Evolutionary conservation across 2,888 invertebrate species (phyloP).

Genomic region (Metallyticus violacea): DNA sequence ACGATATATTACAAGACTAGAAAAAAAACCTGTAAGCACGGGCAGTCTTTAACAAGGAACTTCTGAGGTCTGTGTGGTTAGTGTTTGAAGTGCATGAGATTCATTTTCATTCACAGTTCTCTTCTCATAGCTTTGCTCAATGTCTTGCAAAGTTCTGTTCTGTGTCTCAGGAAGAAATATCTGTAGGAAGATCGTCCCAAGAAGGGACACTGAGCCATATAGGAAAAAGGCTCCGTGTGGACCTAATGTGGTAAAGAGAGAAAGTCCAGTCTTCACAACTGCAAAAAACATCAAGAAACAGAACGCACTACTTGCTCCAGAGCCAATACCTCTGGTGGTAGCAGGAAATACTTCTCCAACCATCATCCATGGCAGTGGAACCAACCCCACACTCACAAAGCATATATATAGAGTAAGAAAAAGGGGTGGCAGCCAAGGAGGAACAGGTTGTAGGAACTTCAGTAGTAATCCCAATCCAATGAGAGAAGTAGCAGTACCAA

Average conservation of each 20-base stretch:
- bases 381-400: conserved; percentile 59
- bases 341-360: conserved; percentile 67
- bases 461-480: conserved; percentile 50
- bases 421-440: conserved; percentile 51
- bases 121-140: conserved; percentile 50
- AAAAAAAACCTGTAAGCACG: too few species aligned
- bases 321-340: conserved; percentile 60
- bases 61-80: background rate
- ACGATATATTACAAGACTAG: too few species aligned
- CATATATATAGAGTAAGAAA: conserved; percentile 58
- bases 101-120: background rate
- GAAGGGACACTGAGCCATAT: conserved; percentile 57
- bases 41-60: background rate
- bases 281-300: conserved; percentile 62
- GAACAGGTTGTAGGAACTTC: background rate
- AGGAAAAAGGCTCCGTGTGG: conserved; percentile 60
- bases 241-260: conserved; percentile 56
- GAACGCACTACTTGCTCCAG: conserved; percentile 63
- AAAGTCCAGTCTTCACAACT: conserved; percentile 65
- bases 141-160: conserved; percentile 64
- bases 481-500: conserved; percentile 61
- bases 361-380: conserved; percentile 72
- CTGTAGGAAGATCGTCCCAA: conserved; percentile 58
- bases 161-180: conserved; percentile 66
- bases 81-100: background rate